Evolutionary conservation across 1,140 invertebrate genomes (phyloP), one percentile per base, ranked within the genome.

Genomic region (Caenorhabditis briggsae): DNA sequence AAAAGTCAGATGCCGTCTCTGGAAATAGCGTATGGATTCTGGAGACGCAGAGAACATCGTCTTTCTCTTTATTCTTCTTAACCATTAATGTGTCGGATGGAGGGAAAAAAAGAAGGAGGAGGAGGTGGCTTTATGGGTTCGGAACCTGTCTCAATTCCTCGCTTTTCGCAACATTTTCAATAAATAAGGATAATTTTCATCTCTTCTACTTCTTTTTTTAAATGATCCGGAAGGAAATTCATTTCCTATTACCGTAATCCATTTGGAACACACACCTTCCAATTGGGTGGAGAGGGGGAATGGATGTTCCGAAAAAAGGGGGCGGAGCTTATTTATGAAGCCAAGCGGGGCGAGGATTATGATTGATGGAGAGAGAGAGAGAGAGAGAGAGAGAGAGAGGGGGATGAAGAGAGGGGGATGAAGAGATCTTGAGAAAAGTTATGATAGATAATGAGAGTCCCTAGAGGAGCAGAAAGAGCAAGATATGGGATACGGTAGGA

Each of bases 151-250:
- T 53, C 70, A 0, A 9, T 18, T 46, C n/a, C n/a, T n/a, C 46
- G 20, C 70, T 70, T 70, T 78, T 78, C 70, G 70, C 70, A 78
- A 78, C 70, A 78, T 78, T 78, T 78, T 46, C 23, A 78, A 61
- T 23, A 20, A 25, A 20, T 25, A 20, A 16, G n/a, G 14, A 58
- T 58, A 18, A 46, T 70, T 46, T 70, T 41, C 65, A 70, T 20
- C 14, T 18, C 53, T 78, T 70, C 23, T 3, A 18, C 23, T 33
- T 61, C 8, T 61, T 64, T 64, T 41, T 12, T 64, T 78, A 25
- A 41, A 78, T 78, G 70, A 78, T 78, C 46, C 70, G 70, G 70
- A 78, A 78, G 70, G 33, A 20, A 18, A 59, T 16, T 8, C 20
- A 33, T 11, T 33, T 25, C 5, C n/a, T 65, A 78, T 53, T 78